phyloP scores from a whole-genome alignment of 2,113 vertebrate genomes.

The Thunnus thynnus region DNA sequence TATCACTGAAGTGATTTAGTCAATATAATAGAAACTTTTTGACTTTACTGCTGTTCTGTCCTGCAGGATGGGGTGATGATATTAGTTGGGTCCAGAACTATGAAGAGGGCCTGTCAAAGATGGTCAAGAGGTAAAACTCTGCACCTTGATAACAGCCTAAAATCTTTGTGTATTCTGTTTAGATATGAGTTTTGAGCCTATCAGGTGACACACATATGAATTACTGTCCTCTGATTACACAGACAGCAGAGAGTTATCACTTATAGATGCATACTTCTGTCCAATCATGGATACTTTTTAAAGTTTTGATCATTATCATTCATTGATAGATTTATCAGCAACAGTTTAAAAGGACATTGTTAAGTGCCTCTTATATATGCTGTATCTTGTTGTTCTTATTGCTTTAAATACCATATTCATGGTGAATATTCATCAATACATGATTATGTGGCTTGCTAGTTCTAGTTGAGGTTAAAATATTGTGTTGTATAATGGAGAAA shows the following conservation, averaged over 20 bases:
- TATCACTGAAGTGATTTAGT: background rate
- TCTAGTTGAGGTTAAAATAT: background rate
- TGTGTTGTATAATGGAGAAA: background rate
- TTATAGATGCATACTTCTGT: background rate
- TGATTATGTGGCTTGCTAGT: background rate
- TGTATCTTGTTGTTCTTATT: too few species aligned
- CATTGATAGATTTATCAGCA: background rate
- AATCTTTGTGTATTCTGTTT: background rate
- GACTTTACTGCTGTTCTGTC: background rate
- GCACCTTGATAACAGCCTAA: background rate
- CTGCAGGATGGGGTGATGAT: conserved; percentile 89
- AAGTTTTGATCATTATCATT: background rate
- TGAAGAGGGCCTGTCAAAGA: conserved; percentile 87
- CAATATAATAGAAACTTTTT: background rate
- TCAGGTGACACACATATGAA: conserved; percentile 1
- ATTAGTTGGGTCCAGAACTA: conserved; percentile 90
- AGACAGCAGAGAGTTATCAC: background rate
- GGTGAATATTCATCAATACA: background rate
- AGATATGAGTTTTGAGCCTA: background rate
- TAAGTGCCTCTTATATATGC: background rate
- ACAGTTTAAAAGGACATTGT: background rate
- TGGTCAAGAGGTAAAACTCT: conserved; percentile 81
- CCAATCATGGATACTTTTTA: background rate
- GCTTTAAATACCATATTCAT: background rate
- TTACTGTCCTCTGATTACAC: background rate